phyloP scores from a whole-genome alignment of 2,888 invertebrate genomes.

The Hydrotaea diabolus region DNA sequence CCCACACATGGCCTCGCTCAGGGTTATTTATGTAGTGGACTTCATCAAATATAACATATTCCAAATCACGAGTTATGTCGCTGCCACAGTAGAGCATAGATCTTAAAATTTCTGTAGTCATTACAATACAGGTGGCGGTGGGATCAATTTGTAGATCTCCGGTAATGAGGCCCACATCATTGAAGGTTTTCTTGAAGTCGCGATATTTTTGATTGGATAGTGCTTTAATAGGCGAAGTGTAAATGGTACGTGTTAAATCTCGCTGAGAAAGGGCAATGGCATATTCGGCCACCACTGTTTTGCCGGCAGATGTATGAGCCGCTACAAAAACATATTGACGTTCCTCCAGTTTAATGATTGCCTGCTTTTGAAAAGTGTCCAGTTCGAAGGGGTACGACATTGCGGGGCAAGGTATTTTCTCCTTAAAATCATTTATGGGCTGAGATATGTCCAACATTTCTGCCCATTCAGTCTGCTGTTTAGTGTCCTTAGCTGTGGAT shows the following conservation, averaged over 20 bases:
- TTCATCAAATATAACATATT: slow-evolving; percentile 99
- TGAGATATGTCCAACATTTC: slow-evolving; percentile 91
- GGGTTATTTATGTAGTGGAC: slow-evolving; percentile 99
- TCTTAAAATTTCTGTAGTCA: slow-evolving; percentile 99
- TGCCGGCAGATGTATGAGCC: slow-evolving; percentile 98
- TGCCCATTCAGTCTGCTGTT: slow-evolving; percentile 88
- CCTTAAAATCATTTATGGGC: slow-evolving; percentile 90
- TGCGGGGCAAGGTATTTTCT: slow-evolving; percentile 91
- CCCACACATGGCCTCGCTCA: slow-evolving; percentile 99
- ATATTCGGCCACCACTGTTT: slow-evolving; percentile 99
- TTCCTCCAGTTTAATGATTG: slow-evolving; percentile 95
- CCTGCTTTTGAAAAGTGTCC: slow-evolving; percentile 98
- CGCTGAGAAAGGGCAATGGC: slow-evolving; percentile 97
- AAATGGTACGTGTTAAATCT: slow-evolving; percentile 95
- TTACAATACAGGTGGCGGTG: slow-evolving; percentile 96
- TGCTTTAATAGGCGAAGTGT: slow-evolving; percentile 99
- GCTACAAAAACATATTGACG: slow-evolving; percentile 98
- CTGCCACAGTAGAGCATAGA: slow-evolving; percentile 98
- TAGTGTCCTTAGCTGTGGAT: slow-evolving; percentile 82
- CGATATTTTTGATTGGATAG: slow-evolving; percentile 99
- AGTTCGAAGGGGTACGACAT: slow-evolving; percentile 93
- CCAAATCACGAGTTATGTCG: slow-evolving; percentile 96
- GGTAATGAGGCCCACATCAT: slow-evolving; percentile 95
- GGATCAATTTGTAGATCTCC: slow-evolving; percentile 98
- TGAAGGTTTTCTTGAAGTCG: slow-evolving; percentile 96